Percentiles rank a stretch among this genome's conserved stretches.
Conservation (phyloP, 2,888 invertebrate genomes). For the Chironomus riparius region DNA sequence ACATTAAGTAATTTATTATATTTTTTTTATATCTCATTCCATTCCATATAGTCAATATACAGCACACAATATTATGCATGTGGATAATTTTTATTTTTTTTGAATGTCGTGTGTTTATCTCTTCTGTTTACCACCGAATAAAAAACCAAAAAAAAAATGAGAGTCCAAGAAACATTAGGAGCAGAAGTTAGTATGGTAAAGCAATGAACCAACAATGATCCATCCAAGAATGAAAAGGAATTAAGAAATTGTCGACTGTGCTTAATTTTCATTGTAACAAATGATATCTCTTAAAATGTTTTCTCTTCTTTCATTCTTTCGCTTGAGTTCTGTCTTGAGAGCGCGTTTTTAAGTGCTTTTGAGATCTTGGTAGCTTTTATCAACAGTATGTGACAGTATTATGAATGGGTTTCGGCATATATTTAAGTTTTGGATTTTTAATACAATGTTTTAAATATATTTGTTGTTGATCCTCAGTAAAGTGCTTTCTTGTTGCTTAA, state of each 20-base stretch:
- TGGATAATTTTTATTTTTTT: not conserved
- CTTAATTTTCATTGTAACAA: conserved; percentile 10
- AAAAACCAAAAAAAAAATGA: not conserved
- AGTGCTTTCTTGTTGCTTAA: too few relatives aligned
- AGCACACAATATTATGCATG: not conserved
- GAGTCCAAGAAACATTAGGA: not conserved
- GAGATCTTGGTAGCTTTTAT: too few relatives aligned
- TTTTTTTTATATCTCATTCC: not conserved
- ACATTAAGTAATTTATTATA: not conserved
- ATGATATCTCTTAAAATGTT: not conserved
- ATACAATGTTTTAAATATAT: too few relatives aligned
- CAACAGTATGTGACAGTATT: too few relatives aligned
- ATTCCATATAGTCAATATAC: not conserved
- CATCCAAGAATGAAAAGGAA: not conserved
- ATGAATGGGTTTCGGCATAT: too few relatives aligned
- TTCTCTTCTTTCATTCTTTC: not conserved
- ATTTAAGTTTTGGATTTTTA: too few relatives aligned
- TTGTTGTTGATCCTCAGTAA: too few relatives aligned
- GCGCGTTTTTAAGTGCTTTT: too few relatives aligned
- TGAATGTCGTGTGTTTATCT: not conserved
- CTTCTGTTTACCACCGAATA: not conserved
- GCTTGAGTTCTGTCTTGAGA: not conserved
- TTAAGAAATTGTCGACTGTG: conserved; percentile 8
- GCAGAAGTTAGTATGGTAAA: not conserved
- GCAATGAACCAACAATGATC: not conserved